Evolutionary conservation across 2,113 vertebrate species (phyloP).

Genomic region (Ginglymostoma cirratum): DNA sequence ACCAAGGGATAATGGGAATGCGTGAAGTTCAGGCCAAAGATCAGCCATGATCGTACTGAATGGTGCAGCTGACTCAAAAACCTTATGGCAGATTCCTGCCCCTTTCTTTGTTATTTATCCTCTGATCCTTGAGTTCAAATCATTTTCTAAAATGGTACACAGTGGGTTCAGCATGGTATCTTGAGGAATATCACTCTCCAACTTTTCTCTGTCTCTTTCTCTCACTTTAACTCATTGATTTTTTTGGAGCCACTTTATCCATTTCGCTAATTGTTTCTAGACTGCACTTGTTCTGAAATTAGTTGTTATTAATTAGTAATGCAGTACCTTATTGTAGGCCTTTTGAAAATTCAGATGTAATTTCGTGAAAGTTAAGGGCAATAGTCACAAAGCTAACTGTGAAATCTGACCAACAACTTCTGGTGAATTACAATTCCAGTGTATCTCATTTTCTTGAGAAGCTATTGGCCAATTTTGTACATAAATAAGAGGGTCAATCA

Average conservation of each 20-base stretch:
- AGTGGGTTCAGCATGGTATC: neutral
- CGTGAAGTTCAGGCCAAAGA: no score
- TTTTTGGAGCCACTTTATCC: neutral
- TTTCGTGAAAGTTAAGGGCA: neutral
- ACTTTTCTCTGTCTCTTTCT: neutral
- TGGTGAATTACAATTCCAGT: neutral
- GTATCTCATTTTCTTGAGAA: neutral
- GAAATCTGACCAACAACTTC: neutral
- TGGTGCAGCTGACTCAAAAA: no score
- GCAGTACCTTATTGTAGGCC: neutral
- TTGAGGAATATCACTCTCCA: neutral
- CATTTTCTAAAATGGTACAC: neutral
- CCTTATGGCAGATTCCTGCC: no score
- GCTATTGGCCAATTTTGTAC: neutral
- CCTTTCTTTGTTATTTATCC: neutral
- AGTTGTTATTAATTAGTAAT: neutral
- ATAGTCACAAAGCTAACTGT: neutral
- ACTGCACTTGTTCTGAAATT: neutral
- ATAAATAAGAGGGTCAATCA: neutral
- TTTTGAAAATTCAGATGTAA: slow-evolving; percentile 11
- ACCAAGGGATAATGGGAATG: no score
- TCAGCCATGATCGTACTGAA: no score
- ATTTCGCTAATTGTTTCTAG: neutral
- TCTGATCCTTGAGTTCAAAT: neutral
- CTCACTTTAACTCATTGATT: no score